Conservation (phyloP, 2,888 invertebrate species). For the Zhuqinia jingwanae region DNA sequence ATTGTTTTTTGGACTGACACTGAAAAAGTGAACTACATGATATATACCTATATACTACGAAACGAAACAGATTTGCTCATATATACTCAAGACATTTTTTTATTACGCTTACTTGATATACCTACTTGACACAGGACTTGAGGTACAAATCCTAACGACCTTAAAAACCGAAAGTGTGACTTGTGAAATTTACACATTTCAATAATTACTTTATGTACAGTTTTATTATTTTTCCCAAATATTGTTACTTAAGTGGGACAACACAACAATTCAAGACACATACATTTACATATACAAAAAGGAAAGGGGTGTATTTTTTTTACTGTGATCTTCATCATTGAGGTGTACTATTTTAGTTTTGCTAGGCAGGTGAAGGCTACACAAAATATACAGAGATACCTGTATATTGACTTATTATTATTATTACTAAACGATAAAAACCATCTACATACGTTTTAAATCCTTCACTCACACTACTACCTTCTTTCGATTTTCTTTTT, state of each 20-base stretch:
- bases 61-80: constrained; percentile 19
- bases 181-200: constrained; percentile 1
- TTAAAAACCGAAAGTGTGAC: constrained; percentile 45
- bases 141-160: constrained; percentile 49
- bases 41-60: not conserved
- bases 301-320: constrained; percentile 17
- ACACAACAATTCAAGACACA: not conserved
- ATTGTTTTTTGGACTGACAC: not conserved
- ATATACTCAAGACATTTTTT: constrained; percentile 41
- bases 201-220: not conserved
- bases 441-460: not conserved
- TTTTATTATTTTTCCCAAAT: not conserved
- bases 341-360: not conserved
- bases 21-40: too few species aligned
- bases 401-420: not conserved
- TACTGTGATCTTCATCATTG: constrained; percentile 12
- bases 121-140: constrained; percentile 18
- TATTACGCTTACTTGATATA: constrained; percentile 40
- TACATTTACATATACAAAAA: too few species aligned
- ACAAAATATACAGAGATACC: not conserved
- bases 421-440: not conserved
- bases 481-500: too few species aligned
- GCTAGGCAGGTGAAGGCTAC: not conserved
- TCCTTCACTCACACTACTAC: not conserved
- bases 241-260: constrained; percentile 10